Conservation (phyloP, 2,113 vertebrate genomes). For the Pimephales promelas region DNA sequence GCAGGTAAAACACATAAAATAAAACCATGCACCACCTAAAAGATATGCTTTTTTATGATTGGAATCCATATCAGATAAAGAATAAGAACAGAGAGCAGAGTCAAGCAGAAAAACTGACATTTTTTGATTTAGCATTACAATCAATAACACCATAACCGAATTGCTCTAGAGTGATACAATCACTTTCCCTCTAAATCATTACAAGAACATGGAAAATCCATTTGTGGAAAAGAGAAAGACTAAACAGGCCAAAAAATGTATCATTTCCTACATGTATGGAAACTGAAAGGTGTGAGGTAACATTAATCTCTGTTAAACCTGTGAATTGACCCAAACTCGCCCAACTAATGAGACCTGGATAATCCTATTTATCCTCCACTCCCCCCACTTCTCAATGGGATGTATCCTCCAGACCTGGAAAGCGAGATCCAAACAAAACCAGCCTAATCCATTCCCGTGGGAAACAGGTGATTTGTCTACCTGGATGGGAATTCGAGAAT, state of each 20-base stretch:
- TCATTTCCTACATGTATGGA: background rate
- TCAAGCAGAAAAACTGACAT: background rate
- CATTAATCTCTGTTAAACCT: background rate
- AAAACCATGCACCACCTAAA: background rate
- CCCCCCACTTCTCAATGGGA: constrained; percentile 7
- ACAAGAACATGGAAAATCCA: background rate
- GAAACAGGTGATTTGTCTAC: background rate
- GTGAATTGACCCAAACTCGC: background rate
- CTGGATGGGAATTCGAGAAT: background rate
- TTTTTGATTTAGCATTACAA: background rate
- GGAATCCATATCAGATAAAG: background rate
- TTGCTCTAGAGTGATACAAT: background rate
- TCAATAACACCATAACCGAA: background rate
- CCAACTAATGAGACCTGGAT: background rate
- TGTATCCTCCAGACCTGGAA: background rate
- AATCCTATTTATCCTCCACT: constrained; percentile 2
- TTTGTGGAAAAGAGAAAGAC: background rate
- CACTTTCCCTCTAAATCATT: background rate
- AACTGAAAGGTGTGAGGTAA: background rate
- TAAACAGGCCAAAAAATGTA: background rate
- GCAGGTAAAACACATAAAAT: background rate
- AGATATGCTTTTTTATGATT: background rate
- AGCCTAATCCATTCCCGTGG: background rate
- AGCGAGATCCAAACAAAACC: background rate
- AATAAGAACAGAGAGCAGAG: background rate